Evolutionary conservation across 2,797 vertebrate genomes (phyloP), one percentile per base, ranked within the genome.

Genomic region (Bufotes viridis): DNA sequence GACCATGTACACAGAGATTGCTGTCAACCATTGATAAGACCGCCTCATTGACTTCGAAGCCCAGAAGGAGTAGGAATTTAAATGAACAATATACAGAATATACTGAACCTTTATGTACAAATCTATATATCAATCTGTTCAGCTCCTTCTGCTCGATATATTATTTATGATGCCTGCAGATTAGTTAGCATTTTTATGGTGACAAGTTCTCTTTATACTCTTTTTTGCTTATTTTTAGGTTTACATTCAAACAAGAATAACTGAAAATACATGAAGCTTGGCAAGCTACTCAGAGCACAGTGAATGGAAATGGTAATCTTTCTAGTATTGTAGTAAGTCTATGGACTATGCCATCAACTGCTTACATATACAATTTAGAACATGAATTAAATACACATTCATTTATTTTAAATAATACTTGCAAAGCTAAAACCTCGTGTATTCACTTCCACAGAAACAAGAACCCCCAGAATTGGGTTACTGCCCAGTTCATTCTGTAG

Each of bases 371-470:
- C 34, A 63, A 42, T 81, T 81, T 63, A 63, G 1, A 42, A 63
- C 26, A 49, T 49, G 26, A 81, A 65, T 81, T 20, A 81, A 79
- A 51, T 61, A 81, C 60, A 81, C 26, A 81, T 63, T 81, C 65
- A 14, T 81, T 81, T 81, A 65, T 81, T 65, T 65, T n/a, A 51
- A 81, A 63, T 22, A 65, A n/a, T 65, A 49, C 78, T 65, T 60
- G 29, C n/a, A 65, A 13, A 22, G 58, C 60, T 20, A 81, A 60
- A 22, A 61, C 42, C 60, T 65, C 65, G 29, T 65, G 42, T 49
- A 63, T 65, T 81, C 29, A 81, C 65, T 65, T 15, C 58, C 79
- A 81, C 58, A 81, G 79, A 67, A 74, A 60, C 51, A 84, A 74
- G 82, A 74, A 57, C 74, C 67, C 18, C 26, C n/a, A 20, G 69